Evolutionary conservation across 92 coral and sea anemone species (phyloP), one percentile per base, ranked within the genome.

Genomic region (Siderastrea radians): DNA sequence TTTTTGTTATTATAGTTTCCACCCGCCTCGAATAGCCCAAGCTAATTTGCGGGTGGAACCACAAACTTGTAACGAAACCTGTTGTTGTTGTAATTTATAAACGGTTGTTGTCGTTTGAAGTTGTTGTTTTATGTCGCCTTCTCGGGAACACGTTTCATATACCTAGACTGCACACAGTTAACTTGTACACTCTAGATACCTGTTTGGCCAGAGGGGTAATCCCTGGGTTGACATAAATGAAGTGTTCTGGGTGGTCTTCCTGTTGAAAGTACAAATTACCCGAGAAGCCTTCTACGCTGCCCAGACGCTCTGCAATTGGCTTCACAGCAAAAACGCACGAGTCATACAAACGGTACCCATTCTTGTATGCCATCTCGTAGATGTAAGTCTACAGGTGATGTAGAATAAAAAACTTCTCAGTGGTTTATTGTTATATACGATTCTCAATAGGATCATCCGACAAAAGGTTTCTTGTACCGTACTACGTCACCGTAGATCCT

Each of bases 251-350:
- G 14, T 54, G 75, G 2, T 67, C 84, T 12, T 85, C 77, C 44
- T 85, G 89, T 46, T 67, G 89, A 45, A 85, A 85, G 15, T 5
- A 6, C 49, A 85, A 19, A 45, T 3, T 5, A 4, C 89, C 67
- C 16, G 83, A 85, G 52, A 67, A 85, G 14, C 0, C 72, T 0
- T 77, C 7, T 17, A 62, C 78, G 38, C 49, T 54, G 9, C 4
- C 61, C n/a, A 45, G 19, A 11, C 78, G 13, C 15, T 16, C 61
- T 38, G 3, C 13, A 52, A 38, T 74, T 4, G 89, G 89, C 38
- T 85, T 85, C 77, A 85, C 89, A 48, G 73, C 64, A 4, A 76
- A 85, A 3, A 53, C 67, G 49, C 84, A 77, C 11, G 89, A 68
- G 68, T 67, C 54, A 1, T 17, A 2, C 16, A 76, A 26, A 3